Base-by-base conservation (phyloP, 2,888 invertebrate species). In the Drosophila mayaguana region DNA sequence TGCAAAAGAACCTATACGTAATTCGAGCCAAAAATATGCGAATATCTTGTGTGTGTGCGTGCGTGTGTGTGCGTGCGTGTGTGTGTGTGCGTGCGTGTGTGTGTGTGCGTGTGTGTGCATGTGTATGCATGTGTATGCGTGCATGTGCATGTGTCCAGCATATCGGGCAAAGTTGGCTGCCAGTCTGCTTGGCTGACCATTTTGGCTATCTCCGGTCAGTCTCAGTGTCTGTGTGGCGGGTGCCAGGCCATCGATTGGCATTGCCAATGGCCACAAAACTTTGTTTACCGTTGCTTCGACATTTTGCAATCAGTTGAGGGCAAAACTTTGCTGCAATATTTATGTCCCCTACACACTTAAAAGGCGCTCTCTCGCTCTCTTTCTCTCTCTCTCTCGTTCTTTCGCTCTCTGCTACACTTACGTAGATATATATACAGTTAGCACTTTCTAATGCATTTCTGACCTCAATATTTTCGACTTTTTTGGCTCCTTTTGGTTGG, bases 361-460 rank as follows among this genome's bases (percentile, higher is more conserved):
- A 57, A 20, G 25, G 7, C 25, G 6, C 54, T 38, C 43, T 38
- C 43, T 28, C 34, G 2, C 20, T 11, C 14, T 45, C 32, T 22
- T 20, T 28, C 38, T 38, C 28, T 18, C 38, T 12, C 56, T n/a
- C 18, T 32, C 34, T 36, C n/a, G n/a, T n/a, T n/a, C n/a, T n/a
- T n/a, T n/a, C n/a, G n/a, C 38, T 46, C 28, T 42, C 12, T 43
- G 22, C 38, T 45, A 32, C 59, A 38, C n/a, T 28, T 22, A 22
- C 11, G 36, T 28, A 20, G 5, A 28, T 48, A 6, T 18, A 28
- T 6, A 48, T 34, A 34, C 53, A 76, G 84, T 74, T 72, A 80
- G 78, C 83, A 75, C 77, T 79, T 75, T 77, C 84, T 75, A 78
- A 84, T 84, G 78, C 78, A 78, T 72, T 80, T 78, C 69, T 84